Evolutionary conservation across 2,797 vertebrate species (phyloP).

Genomic region (Chrysolophus pictus): DNA sequence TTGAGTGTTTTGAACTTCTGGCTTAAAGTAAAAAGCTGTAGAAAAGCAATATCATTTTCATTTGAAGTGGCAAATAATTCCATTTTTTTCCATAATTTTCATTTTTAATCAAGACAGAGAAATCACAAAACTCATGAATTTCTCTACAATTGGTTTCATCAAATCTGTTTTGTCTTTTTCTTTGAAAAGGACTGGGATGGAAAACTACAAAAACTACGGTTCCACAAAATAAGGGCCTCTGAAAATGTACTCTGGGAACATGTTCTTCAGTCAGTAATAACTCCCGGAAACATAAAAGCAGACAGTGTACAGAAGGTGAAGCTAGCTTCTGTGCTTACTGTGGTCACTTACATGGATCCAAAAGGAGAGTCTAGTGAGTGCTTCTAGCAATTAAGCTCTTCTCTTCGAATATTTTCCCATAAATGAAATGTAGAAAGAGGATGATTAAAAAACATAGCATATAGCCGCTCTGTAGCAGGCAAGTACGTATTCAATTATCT

Average conservation of each 20-base stretch:
- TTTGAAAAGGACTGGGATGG: not conserved
- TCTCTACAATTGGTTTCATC: not conserved
- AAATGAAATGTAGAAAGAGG: not conserved
- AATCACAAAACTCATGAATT: not conserved
- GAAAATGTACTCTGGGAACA: not conserved
- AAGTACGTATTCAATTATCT: not conserved
- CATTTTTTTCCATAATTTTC: not conserved
- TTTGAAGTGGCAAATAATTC: not conserved
- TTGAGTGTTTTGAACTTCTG: not conserved
- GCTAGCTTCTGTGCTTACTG: not conserved
- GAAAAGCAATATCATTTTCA: not conserved
- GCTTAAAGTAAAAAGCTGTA: not conserved
- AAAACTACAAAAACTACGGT: not conserved
- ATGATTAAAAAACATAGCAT: not conserved
- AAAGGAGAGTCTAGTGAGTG: not conserved
- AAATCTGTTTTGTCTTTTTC: not conserved
- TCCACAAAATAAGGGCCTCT: not conserved
- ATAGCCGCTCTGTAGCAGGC: not conserved
- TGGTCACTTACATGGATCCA: not conserved
- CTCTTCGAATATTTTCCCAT: not conserved
- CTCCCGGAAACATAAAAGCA: not conserved
- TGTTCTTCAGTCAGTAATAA: not conserved
- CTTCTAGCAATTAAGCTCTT: constrained; percentile 8
- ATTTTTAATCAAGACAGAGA: not conserved
- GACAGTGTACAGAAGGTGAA: accelerated